Conservation (phyloP, 2,113 vertebrate genomes). For the Strigops habroptila region DNA sequence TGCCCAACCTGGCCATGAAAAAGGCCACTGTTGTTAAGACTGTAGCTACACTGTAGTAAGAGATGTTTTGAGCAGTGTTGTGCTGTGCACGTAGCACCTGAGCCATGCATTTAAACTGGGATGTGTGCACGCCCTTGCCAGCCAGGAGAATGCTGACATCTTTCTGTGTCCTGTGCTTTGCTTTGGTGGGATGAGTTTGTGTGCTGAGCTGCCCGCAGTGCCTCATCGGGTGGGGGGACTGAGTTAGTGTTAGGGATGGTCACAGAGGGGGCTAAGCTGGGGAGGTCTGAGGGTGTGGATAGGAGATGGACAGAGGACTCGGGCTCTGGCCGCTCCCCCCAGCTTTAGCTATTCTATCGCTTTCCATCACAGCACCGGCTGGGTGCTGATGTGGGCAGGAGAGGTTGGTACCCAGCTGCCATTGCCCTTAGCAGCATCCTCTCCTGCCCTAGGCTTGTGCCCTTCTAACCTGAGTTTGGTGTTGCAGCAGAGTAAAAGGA, state of each 20-base stretch:
- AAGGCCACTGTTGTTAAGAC: background rate
- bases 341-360: background rate
- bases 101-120: accelerated
- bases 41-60: background rate
- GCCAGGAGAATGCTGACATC: background rate
- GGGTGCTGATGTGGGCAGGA: background rate
- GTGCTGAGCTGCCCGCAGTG: background rate
- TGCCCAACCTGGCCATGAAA: background rate
- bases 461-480: background rate
- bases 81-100: background rate
- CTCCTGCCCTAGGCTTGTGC: background rate
- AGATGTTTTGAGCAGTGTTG: background rate
- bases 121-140: accelerated
- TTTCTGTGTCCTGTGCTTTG: accelerated
- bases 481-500: background rate
- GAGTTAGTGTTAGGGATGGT: background rate
- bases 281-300: background rate
- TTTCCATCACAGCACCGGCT: background rate
- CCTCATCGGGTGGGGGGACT: background rate
- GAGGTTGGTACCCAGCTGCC: background rate
- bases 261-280: background rate
- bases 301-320: background rate
- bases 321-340: background rate
- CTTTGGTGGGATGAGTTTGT: background rate
- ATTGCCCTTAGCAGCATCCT: background rate